phyloP scores from a whole-genome alignment of 2,113 vertebrate species.

The Gavialis gangeticus region DNA sequence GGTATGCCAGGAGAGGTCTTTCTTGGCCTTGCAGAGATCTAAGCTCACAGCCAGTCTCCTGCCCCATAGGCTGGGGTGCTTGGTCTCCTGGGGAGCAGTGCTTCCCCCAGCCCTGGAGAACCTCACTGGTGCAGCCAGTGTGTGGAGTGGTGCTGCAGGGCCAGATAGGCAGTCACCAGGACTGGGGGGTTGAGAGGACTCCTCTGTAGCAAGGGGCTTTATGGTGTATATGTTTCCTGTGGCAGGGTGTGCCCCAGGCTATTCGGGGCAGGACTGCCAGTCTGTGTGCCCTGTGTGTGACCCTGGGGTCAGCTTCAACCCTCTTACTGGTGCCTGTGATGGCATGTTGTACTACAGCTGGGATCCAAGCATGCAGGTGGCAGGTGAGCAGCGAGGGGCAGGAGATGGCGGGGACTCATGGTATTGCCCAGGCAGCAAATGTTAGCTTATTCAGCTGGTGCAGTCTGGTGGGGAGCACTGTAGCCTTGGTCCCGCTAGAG shows the following conservation, averaged over 20 bases:
- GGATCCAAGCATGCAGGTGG: not conserved
- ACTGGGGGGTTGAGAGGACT: not conserved
- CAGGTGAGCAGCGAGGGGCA: not conserved
- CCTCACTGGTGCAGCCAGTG: not conserved
- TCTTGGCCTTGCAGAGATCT: not conserved
- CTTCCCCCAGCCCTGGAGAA: not conserved
- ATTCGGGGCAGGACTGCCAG: constrained; percentile 10
- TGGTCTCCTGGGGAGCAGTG: not conserved
- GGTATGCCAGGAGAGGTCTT: not conserved
- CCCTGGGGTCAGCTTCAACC: not conserved
- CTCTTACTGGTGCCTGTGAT: not conserved
- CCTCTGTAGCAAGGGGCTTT: not conserved
- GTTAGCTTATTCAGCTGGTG: not conserved
- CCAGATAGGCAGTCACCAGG: not conserved
- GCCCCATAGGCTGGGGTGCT: not conserved
- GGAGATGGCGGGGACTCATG: not conserved
- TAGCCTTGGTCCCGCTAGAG: not conserved
- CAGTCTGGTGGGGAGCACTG: not conserved
- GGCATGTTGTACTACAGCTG: not conserved
- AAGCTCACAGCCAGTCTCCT: not conserved
- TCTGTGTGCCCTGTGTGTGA: not conserved
- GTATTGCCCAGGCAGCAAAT: not conserved
- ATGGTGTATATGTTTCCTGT: not conserved
- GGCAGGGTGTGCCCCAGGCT: not conserved
- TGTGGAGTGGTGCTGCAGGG: not conserved